Percentiles rank a stretch among this genome's conserved stretches.
phyloP scores from a whole-genome alignment of 2,113 vertebrate species.

The Protobothrops mucrosquamatus region DNA sequence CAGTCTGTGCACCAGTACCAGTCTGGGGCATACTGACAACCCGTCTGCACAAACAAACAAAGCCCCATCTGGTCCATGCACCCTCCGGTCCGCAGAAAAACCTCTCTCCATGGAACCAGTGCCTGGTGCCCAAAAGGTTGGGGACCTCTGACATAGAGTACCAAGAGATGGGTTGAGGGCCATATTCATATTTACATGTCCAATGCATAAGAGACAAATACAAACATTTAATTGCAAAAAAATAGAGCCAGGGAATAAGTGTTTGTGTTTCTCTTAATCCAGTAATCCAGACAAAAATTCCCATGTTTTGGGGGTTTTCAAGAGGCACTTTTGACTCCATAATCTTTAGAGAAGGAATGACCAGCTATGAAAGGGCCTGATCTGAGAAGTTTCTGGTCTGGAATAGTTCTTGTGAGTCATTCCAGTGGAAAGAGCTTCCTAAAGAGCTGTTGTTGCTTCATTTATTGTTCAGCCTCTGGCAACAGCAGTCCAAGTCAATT shows the following conservation, averaged over 20 bases:
- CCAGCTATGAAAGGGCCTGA: neutral
- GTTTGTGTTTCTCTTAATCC: neutral
- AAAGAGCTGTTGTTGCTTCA: neutral
- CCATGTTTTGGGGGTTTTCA: neutral
- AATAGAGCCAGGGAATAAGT: neutral
- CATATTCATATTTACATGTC: neutral
- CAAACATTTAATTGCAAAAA: neutral
- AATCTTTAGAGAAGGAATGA: neutral
- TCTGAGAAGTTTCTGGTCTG: neutral
- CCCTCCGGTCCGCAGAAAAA: too few relatives aligned
- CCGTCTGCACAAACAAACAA: too few relatives aligned
- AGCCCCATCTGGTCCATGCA: too few relatives aligned
- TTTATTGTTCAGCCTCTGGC: neutral
- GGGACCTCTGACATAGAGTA: neutral
- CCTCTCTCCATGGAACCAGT: too few relatives aligned
- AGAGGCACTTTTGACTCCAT: neutral
- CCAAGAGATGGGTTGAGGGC: neutral
- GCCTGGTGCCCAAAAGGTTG: too few relatives aligned
- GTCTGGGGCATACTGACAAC: too few relatives aligned
- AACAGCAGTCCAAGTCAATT: neutral
- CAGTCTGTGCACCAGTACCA: too few relatives aligned
- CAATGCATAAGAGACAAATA: neutral
- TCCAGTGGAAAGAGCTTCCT: neutral
- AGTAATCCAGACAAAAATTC: neutral
- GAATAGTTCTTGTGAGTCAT: neutral